Base-by-base conservation (phyloP, 2,113 vertebrate genomes). In the Atractosteus spatula region DNA sequence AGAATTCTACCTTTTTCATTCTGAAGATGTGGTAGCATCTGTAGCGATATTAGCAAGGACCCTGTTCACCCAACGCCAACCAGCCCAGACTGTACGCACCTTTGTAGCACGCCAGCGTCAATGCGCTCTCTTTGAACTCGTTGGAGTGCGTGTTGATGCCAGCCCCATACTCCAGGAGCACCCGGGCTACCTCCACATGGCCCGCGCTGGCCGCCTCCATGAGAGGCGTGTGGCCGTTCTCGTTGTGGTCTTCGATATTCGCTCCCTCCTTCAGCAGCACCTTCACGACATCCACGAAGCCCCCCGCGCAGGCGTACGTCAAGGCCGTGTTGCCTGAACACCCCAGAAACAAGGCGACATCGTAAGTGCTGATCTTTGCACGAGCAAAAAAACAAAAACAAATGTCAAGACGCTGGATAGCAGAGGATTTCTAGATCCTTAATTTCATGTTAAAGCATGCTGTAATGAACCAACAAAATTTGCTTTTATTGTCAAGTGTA, bases 131-230 rank as follows among this genome's bases (percentile, higher is more conserved):
- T 88, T 99, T 99, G 87, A 99, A 99, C 90, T 99, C 97, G 3
- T 99, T 99, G 88, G 97, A 99, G 86, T 99, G 97, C 80, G 96
- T 98, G 87, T 99, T 99, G 90, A 99, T 99, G 86, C 97, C 97
- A 73, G 97, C 97, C 71, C 97, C 97, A 43, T 97, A 97, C 85
- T 99, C 97, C 84, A 99, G 91, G 69, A 99, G 95, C 70, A 99
- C 94, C 85, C 95, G 92, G 69, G 97, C 96, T 76, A 99, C 97
- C 80, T 99, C 97, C 29, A 99, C 97, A 51, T 99, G 97, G 72
- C 97, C 97, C 43, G 97, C 97, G 71, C 97, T 99, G 81, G 97
- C 97, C 11, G 97, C 97, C 91, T 99, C 97, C 97, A 99, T 99
- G 68, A 99, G 90, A 44, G 97, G 97, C 0, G 97, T 99, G 82